Conservation (phyloP, 2,113 vertebrate species). For the Scytalopus superciliaris region DNA sequence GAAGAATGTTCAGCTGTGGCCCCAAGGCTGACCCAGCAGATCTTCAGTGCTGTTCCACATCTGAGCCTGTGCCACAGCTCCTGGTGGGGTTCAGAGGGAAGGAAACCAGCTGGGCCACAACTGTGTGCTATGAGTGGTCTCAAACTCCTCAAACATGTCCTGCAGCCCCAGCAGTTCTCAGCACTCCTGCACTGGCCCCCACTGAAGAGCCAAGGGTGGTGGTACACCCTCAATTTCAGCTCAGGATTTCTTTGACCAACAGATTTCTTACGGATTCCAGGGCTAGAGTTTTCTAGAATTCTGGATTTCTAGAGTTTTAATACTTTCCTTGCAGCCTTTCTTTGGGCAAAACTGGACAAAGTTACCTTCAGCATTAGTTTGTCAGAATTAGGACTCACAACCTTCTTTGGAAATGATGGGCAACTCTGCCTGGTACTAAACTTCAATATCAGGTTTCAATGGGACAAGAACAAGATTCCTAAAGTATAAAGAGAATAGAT, state of each 20-base stretch:
- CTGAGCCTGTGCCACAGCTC: not conserved
- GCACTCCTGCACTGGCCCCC: not conserved
- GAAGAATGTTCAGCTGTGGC: not conserved
- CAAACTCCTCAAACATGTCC: not conserved
- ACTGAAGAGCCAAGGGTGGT: not conserved
- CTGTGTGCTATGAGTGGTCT: not conserved
- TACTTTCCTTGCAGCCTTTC: not conserved
- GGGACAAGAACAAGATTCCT: not conserved
- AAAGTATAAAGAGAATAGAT: not conserved
- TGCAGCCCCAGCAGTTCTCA: not conserved
- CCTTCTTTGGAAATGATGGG: not conserved
- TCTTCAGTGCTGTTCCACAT: not conserved
- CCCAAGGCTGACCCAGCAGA: not conserved
- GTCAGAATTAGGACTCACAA: not conserved
- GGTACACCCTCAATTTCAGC: not conserved
- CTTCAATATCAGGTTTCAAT: not conserved
- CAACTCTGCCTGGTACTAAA: not conserved
- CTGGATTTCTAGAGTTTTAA: not conserved
- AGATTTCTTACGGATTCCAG: not conserved
- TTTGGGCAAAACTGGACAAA: not conserved
- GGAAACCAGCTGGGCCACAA: not conserved
- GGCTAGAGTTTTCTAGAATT: not conserved
- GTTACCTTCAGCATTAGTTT: not conserved
- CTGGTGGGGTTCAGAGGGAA: not conserved
- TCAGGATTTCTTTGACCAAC: not conserved